Base-by-base conservation (phyloP, 2,113 vertebrate genomes). In the Bubo blakistoni region DNA sequence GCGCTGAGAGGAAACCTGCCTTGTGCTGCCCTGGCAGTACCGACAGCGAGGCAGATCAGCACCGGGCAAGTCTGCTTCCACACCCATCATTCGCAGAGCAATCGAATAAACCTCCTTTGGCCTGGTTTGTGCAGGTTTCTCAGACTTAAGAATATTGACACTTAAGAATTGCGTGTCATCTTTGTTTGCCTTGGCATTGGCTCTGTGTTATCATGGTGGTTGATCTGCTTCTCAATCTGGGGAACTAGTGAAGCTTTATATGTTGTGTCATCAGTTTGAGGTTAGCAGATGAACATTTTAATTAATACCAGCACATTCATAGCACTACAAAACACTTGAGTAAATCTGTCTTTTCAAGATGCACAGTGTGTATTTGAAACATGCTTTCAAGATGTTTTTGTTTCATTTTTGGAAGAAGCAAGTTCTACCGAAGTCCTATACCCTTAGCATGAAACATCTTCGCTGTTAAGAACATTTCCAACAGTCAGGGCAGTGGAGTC, bases 161-260 rank as follows among this genome's bases (percentile, higher is more conserved):
- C 49, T 34, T 11, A 9, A 26, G 66, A 66, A 12, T 5, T 44
- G 73, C 0, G 0, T 30, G 30, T 65, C 4, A 0, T 62, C 51
- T 58, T 26, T 77, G 17, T 70, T 88, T 74, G 83, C 65, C 70
- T 91, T 94, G 80, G 57, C 34, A 3, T 14, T 46, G 26, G 26
- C 40, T 81, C 34, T 34, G 10, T 1, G 0, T 66, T 84, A 29
- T 6, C 13, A 1, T 10, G 30, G 40, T 92, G 78, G 30, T 49
- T 59, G 46, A 86, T 86, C 71, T 83, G 58, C 42, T 59, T 3
- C 74, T 88, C 58, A 12, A 0, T 24, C 79, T 62, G 42, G 46
- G 4, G 40, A 44, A 44, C 27, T 11, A 55, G n/a, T 6, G 6
- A 54, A 54, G 66, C 71, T 76, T 79, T 69, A 0, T 59, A 3